Percentiles rank a stretch among this genome's conserved stretches.
These are phyloP conservation scores for Microcebus murinus DNA, from an alignment of 2,113 vertebrate species.

Conservation along the genomic window DNA sequence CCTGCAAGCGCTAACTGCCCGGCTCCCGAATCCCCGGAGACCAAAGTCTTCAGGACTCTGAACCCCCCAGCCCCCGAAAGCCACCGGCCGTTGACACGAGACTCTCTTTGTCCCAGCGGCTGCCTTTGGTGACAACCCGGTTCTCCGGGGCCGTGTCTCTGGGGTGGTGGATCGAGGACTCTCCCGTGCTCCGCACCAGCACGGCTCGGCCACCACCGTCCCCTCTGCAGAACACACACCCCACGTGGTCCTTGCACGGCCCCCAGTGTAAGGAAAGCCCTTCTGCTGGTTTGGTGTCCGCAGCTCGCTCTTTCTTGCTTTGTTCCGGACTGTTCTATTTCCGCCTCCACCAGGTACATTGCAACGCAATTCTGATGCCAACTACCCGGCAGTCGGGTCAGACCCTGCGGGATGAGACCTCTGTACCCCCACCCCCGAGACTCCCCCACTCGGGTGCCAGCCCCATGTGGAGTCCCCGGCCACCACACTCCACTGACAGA, in stretches of 20 bases:
- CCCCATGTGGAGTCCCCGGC: rapidly evolving
- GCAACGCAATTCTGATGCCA: background rate
- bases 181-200: background rate
- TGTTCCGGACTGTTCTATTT: background rate
- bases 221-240: background rate
- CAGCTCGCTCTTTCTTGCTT: background rate
- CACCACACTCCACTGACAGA: rapidly evolving
- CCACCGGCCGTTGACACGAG: background rate
- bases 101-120: background rate
- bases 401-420: background rate
- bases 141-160: background rate
- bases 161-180: background rate
- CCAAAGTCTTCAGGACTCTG: too few relatives aligned
- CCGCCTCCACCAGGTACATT: rapidly evolving
- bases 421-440: background rate
- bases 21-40: rapidly evolving
- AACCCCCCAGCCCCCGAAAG: background rate
- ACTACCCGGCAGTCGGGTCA: rapidly evolving
- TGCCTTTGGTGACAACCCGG: background rate
- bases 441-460: rapidly evolving
- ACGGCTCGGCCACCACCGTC: rapidly evolving
- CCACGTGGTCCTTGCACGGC: rapidly evolving
- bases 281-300: background rate
- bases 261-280: rapidly evolving
- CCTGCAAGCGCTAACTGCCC: background rate